Evolutionary conservation across 1,140 invertebrate genomes (phyloP).

Genomic region (Megathymus violae): DNA sequence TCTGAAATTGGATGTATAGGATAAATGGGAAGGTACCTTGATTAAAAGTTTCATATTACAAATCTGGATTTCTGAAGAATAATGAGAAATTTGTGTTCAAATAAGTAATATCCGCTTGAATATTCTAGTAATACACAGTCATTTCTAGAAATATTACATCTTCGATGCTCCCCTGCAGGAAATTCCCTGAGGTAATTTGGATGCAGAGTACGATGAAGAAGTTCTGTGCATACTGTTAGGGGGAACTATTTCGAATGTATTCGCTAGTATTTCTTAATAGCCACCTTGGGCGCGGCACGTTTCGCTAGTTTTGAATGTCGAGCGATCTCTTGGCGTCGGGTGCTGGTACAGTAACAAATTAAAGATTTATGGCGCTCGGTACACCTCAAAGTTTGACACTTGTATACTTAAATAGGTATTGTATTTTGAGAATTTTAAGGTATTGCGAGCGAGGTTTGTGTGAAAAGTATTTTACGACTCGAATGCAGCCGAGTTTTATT

Average conservation of each 20-base stretch:
- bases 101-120: too few relatives aligned
- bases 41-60: too few relatives aligned
- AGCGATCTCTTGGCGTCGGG: constrained; percentile 40
- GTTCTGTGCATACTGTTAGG: constrained; percentile 62
- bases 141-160: constrained; percentile 15
- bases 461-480: too few relatives aligned
- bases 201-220: constrained; percentile 64
- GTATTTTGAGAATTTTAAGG: too few relatives aligned
- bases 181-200: constrained; percentile 67
- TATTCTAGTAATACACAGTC: not conserved
- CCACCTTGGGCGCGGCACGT: constrained; percentile 55
- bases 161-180: constrained; percentile 24
- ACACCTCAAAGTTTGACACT: not conserved
- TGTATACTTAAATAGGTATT: too few relatives aligned
- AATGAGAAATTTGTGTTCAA: too few relatives aligned
- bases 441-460: too few relatives aligned
- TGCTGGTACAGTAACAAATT: constrained; percentile 15
- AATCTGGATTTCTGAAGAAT: too few relatives aligned
- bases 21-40: too few relatives aligned
- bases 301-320: constrained; percentile 47
- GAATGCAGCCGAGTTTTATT: too few relatives aligned
- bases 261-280: constrained; percentile 58
- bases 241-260: constrained; percentile 57
- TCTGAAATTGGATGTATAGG: too few relatives aligned
- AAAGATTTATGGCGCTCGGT: constrained; percentile 30